These are phyloP conservation scores for Sylvia atricapilla DNA, from an alignment of 2,113 vertebrate genomes.

Conservation along the genomic window DNA sequence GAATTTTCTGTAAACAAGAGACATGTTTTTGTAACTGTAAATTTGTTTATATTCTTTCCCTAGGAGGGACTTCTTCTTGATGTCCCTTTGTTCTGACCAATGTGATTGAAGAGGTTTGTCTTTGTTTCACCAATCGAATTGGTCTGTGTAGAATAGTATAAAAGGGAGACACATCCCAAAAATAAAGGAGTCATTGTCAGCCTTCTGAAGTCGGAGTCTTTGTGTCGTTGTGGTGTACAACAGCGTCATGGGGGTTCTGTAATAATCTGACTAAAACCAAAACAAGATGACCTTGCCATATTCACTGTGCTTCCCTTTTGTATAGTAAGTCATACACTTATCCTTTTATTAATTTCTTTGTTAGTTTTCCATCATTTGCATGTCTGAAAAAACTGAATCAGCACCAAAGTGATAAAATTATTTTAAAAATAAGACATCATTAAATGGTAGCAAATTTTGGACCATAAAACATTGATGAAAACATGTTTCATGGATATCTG, in stretches of 20 bases:
- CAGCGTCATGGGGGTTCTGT: not conserved
- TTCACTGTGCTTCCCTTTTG: not conserved
- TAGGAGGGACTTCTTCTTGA: too few species aligned
- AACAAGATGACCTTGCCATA: not conserved
- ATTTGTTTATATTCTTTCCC: too few species aligned
- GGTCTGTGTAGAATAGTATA: too few species aligned
- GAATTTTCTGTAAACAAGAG: too few species aligned
- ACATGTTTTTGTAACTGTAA: too few species aligned
- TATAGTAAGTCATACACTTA: not conserved
- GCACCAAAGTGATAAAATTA: not conserved
- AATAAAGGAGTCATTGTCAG: too few species aligned
- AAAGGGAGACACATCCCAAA: too few species aligned
- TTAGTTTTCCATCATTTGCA: not conserved
- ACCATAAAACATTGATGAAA: not conserved
- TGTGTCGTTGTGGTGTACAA: too few species aligned
- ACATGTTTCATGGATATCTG: not conserved
- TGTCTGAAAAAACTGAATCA: not conserved
- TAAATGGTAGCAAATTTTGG: not conserved
- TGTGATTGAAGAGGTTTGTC: too few species aligned
- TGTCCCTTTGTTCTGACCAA: too few species aligned
- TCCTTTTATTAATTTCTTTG: not conserved
- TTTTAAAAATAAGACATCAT: not conserved
- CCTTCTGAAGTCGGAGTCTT: too few species aligned
- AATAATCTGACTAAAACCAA: not conserved
- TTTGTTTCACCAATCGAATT: too few species aligned